Evolutionary conservation across 2,888 invertebrate species (phyloP).

Genomic region (Orthosia cruda): DNA sequence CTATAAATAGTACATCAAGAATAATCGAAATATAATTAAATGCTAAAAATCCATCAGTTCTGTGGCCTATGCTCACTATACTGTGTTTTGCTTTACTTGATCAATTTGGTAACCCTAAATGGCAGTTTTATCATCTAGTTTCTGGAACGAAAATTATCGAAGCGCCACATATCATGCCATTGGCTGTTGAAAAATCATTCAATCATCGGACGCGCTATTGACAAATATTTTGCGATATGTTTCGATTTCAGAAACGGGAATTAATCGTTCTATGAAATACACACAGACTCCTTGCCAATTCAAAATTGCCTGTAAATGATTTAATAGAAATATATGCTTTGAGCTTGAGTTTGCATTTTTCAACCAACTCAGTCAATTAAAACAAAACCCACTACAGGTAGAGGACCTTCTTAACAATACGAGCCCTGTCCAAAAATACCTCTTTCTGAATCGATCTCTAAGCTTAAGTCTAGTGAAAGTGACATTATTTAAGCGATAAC

Average conservation of each 20-base stretch:
- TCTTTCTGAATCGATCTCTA: background rate
- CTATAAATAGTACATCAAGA: slow-evolving; percentile 3
- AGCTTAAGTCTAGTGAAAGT: background rate
- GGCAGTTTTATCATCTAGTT: no score
- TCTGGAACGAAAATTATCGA: no score
- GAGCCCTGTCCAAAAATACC: background rate
- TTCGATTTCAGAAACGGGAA: no score
- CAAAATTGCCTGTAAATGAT: no score
- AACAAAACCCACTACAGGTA: background rate
- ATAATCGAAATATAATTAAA: slow-evolving; percentile 11
- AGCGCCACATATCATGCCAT: no score
- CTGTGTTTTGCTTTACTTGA: background rate
- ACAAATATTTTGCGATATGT: no score
- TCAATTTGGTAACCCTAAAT: background rate
- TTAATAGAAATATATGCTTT: no score
- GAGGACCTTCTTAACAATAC: slow-evolving; percentile 11
- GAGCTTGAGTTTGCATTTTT: no score
- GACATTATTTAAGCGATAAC: background rate
- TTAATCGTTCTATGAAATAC: no score
- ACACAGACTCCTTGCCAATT: no score
- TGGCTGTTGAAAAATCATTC: no score
- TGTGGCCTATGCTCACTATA: slow-evolving; percentile 2
- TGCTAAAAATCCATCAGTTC: slow-evolving; percentile 30
- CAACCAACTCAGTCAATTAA: background rate
- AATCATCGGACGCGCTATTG: no score